Base-by-base conservation (phyloP, 2,113 vertebrate species). In the Tenrec ecaudatus region DNA sequence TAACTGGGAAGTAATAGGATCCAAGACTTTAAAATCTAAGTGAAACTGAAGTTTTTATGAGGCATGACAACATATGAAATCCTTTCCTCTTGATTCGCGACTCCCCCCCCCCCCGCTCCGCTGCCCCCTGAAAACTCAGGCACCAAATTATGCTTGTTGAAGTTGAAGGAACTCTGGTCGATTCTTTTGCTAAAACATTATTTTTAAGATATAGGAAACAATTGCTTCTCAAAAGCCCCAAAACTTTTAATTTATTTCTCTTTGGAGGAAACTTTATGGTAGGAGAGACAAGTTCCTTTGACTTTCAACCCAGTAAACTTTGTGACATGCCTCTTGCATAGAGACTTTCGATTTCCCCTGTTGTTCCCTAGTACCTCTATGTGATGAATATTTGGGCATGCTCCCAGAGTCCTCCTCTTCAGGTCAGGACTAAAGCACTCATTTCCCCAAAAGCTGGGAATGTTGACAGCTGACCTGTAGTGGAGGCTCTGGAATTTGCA, bases 11-110 rank as follows among this genome's bases (percentile, higher is more conserved):
- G 86, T 95, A 95, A 94, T 86, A 82, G 79, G 38, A 90, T 88
- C 11, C 31, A 89, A 43, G 73, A 91, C 29, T 77, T 86, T 71
- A 85, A 95, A 94, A 92, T 90, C 64, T 85, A 76, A 94, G 76
- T 29, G 31, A 93, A 93, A 84, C 27, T 83, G 31, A 92, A 92
- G 76, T 86, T 95, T 96, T 95, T 90, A 94, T 92, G 93, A 96
- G 68, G 36, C 36, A 47, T 81, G 82, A 80, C 40, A 91, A 47
- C 53, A 86, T 96, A 81, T 64, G 47, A 95, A 95, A 92, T 86
- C 25, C 73, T 93, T 96, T 94, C 53, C 11, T 94, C 19, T 90
- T 93, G 80, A 83, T 88, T 89, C 78, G 93, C 40, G n/a, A n/a
- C n/a, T n/a, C 40, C 40, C 40, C 40, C 40, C 40, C 3, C 40